Evolutionary conservation across 2,797 vertebrate species (phyloP).

Genomic region (Petrocephalus sullivani): DNA sequence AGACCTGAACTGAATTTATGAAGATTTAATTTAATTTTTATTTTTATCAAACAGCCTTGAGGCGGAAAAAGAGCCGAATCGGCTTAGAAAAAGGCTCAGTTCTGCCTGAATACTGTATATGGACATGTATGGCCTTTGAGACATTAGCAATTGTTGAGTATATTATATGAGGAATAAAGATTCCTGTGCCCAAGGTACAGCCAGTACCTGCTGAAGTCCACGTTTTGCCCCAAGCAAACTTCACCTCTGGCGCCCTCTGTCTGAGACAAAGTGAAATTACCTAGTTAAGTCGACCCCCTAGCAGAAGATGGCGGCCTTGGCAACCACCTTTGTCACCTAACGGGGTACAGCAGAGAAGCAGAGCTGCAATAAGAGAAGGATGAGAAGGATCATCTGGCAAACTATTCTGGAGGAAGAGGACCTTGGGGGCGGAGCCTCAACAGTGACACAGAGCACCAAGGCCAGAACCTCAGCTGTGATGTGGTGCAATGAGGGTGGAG

Average conservation of each 20-base stretch:
- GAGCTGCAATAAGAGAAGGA: neutral
- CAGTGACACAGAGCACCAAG: neutral
- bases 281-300: neutral
- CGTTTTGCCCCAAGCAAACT: neutral
- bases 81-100: neutral
- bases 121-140: neutral
- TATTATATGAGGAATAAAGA: neutral
- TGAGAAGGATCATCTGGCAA: neutral
- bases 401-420: neutral
- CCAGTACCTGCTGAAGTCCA: neutral
- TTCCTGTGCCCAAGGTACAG: neutral
- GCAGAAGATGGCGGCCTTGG: neutral
- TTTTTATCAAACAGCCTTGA: constrained; percentile 1
- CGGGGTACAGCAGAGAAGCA: neutral
- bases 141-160: too few relatives aligned
- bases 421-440: neutral
- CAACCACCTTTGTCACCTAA: neutral
- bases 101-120: neutral
- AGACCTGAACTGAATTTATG: neutral
- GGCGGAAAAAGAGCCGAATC: neutral
- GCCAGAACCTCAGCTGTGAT: neutral
- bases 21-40: neutral
- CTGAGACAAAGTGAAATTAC: neutral
- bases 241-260: neutral
- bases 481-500: neutral